phyloP scores from a whole-genome alignment of 2,888 invertebrate genomes.

The Himalopsyche japonica region DNA sequence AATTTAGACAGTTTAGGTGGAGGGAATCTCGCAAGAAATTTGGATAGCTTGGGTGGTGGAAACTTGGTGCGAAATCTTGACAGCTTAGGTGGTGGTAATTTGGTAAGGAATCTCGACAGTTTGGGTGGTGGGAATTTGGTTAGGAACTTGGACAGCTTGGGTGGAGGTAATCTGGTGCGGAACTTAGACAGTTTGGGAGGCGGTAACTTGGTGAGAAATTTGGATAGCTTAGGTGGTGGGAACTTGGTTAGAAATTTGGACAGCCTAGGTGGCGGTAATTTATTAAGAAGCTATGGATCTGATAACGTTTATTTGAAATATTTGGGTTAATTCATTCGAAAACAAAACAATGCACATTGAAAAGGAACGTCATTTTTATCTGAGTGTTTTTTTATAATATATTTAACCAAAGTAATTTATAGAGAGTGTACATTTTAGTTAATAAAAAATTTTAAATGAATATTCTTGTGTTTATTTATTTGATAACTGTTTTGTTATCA shows the following conservation, averaged over 20 bases:
- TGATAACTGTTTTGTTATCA: not conserved
- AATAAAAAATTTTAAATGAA: not conserved
- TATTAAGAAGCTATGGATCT: not conserved
- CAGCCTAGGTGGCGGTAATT: slow-evolving; percentile 42
- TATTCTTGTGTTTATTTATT: not conserved
- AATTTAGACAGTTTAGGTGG: slow-evolving; percentile 42
- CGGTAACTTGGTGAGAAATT: slow-evolving; percentile 44
- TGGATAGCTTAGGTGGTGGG: slow-evolving; percentile 52
- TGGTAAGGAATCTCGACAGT: slow-evolving; percentile 48
- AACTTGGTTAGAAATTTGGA: slow-evolving; percentile 48
- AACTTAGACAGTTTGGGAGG: slow-evolving; percentile 40
- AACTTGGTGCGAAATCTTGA: slow-evolving; percentile 56
- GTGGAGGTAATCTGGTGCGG: slow-evolving; percentile 57
- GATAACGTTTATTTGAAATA: not conserved
- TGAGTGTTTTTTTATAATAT: not conserved
- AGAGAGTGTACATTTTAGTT: not conserved
- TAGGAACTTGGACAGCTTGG: slow-evolving; percentile 47
- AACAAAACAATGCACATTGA: not conserved
- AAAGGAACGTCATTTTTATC: not conserved
- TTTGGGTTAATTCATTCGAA: not conserved
- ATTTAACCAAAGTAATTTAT: not conserved
- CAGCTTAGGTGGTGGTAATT: slow-evolving; percentile 54
- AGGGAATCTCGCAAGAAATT: slow-evolving; percentile 42
- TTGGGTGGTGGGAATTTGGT: slow-evolving; percentile 52
- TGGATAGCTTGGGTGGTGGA: slow-evolving; percentile 53